Base-by-base conservation (phyloP, 2,888 invertebrate species). In the Amphimallon solstitiale region DNA sequence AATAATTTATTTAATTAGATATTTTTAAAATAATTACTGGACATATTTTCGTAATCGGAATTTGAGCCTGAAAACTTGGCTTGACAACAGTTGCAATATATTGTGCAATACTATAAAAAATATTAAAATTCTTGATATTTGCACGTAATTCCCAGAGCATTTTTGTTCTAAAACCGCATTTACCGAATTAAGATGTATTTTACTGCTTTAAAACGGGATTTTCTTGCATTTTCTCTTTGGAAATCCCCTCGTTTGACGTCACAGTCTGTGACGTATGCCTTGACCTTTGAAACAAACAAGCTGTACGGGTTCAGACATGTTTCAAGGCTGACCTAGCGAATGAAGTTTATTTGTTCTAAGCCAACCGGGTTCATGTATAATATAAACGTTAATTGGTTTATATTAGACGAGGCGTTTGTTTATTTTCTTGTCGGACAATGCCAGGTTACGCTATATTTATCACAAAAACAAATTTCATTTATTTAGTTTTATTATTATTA, bases 41-140 rank as follows among this genome's bases (percentile, higher is more conserved):
- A 40, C 15, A 12, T 4, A n/a, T 40, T 37, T 2, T n/a, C 12
- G 2, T 1, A 37, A 37, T 43, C 14, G 9, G 43, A 5, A 43
- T 43, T 5, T 14, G n/a, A 43, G 15, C 15, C 1, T 7, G 7
- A n/a, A 23, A 23, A 23, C n/a, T 19, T 17, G 9, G 46, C 46
- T 7, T 46, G 17, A 17, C 46, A 46, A 46, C 46, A 10, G 12
- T 5, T 29, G 6, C 3, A 29, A 29, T 7, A 3, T 29, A 51
- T 56, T 38, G 15, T 23, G 56, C 40, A 56, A 12, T 56, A 56
- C 23, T 40, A 23, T 23, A 40, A n/a, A 56, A 56, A 40, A 56
- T 12, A 6, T 7, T 19, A 4, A 15, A 17, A n/a, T n/a, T n/a
- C n/a, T n/a, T n/a, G n/a, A n/a, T n/a, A n/a, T n/a, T n/a, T n/a